Base-by-base conservation (phyloP, 2,113 vertebrate species). In the Lagenorhynchus albirostris region DNA sequence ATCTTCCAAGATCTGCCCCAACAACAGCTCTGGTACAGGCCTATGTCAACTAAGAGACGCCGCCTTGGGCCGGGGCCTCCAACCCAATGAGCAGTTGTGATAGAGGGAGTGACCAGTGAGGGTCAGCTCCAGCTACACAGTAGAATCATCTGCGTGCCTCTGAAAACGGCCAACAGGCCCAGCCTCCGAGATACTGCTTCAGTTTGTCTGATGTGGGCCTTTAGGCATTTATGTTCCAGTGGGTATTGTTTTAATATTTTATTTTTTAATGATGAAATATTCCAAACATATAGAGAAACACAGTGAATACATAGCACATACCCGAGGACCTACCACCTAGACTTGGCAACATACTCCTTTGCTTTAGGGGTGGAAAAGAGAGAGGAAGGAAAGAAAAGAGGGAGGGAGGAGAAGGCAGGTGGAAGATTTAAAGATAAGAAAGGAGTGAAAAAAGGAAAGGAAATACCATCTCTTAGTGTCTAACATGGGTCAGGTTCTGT, bases 41-140 rank as follows among this genome's bases (percentile, higher is more conserved):
- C 7, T 29, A 7, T 44, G 10, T 91, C 31, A 25, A 1, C 6
- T 4, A 31, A 38, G 47, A 81, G 20, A 93, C 50, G 55, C 20
- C 62, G 38, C 83, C n/a, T 21, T 31, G 17, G 55, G 10, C 6
- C 58, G 15, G 15, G 17, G 18, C 47, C 18, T 26, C 44, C 76
- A 63, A 63, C 3, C 29, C 14, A 36, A 38, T 1, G 6, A 74
- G 65, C 65, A 50, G 36, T 26, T 47, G 13, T 65, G 18, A 62
- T 38, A 18, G 25, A 92, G 41, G 29, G 6, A 21, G 3, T 44
- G 18, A 23, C 60, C 47, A 41, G 2, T 60, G 84, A 33, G 9
- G 73, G 20, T 71, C 20, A 44, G 23, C 17, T 55, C 6, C 0
- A 0, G 14, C 1, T 71, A 38, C 1, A 53, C 11, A 36, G 14